Conservation (phyloP, 2,888 invertebrate species). For the Petrolisthes manimaculis region DNA sequence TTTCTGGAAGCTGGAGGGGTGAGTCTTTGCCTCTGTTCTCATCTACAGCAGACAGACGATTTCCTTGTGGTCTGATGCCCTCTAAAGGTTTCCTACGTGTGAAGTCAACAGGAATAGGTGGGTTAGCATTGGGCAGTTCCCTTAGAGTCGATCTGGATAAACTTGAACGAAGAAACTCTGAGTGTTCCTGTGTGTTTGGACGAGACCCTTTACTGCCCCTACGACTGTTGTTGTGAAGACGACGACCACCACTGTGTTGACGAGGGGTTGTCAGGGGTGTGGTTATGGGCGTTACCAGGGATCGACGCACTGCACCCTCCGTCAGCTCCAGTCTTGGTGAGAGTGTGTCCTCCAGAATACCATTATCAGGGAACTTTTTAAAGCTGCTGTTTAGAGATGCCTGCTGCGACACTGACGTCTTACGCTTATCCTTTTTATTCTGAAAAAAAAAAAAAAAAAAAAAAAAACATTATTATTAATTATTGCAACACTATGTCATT, state of each 20-base stretch:
- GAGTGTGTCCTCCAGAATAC: constrained; percentile 9
- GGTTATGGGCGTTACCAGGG: background rate
- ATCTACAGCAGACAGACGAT: constrained; percentile 34
- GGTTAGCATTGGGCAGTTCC: constrained; percentile 51
- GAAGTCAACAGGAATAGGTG: constrained; percentile 54
- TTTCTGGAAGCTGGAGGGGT: constrained; percentile 6
- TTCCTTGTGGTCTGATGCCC: constrained; percentile 50
- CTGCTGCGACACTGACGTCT: background rate
- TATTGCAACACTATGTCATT: background rate
- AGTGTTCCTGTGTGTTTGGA: constrained; percentile 57
- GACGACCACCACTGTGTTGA: constrained; percentile 27
- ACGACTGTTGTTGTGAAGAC: background rate
- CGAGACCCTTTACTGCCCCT: constrained; percentile 34
- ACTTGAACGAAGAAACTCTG: constrained; percentile 34
- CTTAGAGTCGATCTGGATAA: constrained; percentile 31
- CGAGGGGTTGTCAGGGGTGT: constrained; percentile 1
- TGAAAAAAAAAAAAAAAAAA: constrained; percentile 15
- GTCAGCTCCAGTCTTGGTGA: constrained; percentile 26
- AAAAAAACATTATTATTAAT: background rate
- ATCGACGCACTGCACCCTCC: background rate
- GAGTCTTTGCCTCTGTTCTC: constrained; percentile 19
- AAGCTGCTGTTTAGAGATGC: constrained; percentile 27
- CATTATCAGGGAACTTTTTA: constrained; percentile 7
- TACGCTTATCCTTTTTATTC: constrained; percentile 40
- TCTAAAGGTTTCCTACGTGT: constrained; percentile 53